A percentile compares a stretch with the other conserved stretches of the same genome.
These are phyloP conservation scores for Bos taurus DNA, from an alignment of 2,113 vertebrate species.

Conservation along the genomic window ARS-UCD2.0 NC_037351.1:62009001-62009500, in stretches of 20 bases:
- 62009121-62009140: background rate
- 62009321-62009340: background rate
- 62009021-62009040: background rate
- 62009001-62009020: background rate
- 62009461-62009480: background rate
- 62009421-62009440: background rate
- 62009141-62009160: background rate
- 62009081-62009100: background rate
- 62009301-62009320: background rate
- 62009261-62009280: background rate
- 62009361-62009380: background rate
- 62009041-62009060: background rate
- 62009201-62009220: background rate
- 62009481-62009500: background rate
- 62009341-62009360: background rate
- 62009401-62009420: background rate
- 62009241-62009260: background rate
- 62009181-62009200: background rate
- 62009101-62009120: background rate
- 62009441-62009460: background rate
- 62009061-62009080: background rate
- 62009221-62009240: background rate
- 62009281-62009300: background rate
- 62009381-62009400: background rate
- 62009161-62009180: background rate